These are phyloP conservation scores for Dendrocincla tyrannina DNA, from an alignment of 2,797 vertebrate species.

Conservation along the genomic window DNA sequence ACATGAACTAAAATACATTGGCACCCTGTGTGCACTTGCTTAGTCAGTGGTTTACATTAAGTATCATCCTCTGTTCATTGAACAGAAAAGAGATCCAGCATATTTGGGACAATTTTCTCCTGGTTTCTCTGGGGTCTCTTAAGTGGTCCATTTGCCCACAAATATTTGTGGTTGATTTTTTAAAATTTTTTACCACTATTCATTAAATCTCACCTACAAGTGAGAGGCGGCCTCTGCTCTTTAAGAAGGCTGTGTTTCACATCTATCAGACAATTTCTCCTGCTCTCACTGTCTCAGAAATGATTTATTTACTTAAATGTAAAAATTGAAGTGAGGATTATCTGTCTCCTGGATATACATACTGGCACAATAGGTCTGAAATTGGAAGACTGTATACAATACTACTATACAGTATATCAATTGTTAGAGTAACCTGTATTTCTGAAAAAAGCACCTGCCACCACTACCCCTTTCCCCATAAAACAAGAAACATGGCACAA, in stretches of 20 bases:
- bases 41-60: background rate
- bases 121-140: background rate
- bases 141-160: background rate
- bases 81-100: background rate
- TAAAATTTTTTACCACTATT: background rate
- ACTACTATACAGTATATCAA: background rate
- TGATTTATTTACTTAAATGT: background rate
- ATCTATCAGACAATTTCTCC: background rate
- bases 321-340: background rate
- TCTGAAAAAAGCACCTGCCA: background rate
- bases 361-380: background rate
- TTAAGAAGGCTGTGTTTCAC: background rate
- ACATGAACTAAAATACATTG: background rate
- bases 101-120: background rate
- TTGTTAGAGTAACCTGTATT: background rate
- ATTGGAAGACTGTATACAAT: background rate
- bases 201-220: background rate
- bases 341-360: background rate
- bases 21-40: background rate
- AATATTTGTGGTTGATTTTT: background rate
- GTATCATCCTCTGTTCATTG: background rate
- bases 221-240: background rate
- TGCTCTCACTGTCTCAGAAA: background rate
- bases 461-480: background rate
- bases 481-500: background rate